Evolutionary conservation across 1,140 invertebrate genomes (phyloP), one percentile per base, ranked within the genome.

Genomic region (Lethocerus indicus): DNA sequence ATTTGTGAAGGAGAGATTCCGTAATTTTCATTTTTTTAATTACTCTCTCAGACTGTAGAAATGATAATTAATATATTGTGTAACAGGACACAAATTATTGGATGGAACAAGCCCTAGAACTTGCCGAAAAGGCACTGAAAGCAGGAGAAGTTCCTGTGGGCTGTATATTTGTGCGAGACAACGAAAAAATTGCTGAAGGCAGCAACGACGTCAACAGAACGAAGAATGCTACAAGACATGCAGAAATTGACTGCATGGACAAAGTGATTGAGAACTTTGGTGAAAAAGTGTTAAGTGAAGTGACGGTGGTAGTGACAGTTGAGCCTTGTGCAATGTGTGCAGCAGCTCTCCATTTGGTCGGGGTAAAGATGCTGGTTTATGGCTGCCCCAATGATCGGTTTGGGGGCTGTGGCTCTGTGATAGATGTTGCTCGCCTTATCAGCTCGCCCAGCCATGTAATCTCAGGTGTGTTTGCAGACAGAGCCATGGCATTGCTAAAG

Each of bases 321-420:
- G 95, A 99, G 66, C 95, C 95, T 0, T 99, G 95, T 67, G 90
- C 97, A 43, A 98, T 98, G 94, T 99, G 95, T 71, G 84, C 89
- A 14, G 79, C 83, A 18, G 90, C 90, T 23, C 66, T 98, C 9
- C 74, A 83, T 60, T 74, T 83, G 55, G 63, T 94, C 25, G 67
- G 72, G 52, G 69, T 96, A 16, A 71, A 71, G 47, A 71, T 75
- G 60, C 81, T 98, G 49, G 67, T 89, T 40, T 99, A 85, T 70
- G 94, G 94, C 13, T 97, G 93, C 69, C 69, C 70, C 28, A 98
- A 99, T 68, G 90, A 96, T 60, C 71, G 95, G 53, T 99, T 99
- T 71, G 95, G 95, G 28, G 95, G 95, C 7, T 84, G 83, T 63
- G 75, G 77, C 42, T 95, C 92, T 43, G 89, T 98, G 27, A 71